Evolutionary conservation across 2,797 vertebrate genomes (phyloP).

Genomic region (Lagocephalus sceleratus): DNA sequence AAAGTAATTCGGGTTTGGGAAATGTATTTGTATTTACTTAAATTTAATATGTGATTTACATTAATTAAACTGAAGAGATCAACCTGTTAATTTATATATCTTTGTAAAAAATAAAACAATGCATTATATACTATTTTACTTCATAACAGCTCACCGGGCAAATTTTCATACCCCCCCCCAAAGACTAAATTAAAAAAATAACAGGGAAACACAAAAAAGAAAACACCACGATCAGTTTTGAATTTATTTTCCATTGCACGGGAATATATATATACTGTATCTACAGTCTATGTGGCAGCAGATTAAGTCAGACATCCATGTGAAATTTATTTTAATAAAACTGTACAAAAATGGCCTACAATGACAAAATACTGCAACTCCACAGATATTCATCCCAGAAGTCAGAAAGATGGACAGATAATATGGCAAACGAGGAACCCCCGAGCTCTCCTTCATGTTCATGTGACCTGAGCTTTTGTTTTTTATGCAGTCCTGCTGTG

Average conservation of each 20-base stretch:
- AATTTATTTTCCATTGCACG: slow-evolving; percentile 79
- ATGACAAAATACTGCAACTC: slow-evolving; percentile 75
- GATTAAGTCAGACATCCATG: slow-evolving; percentile 80
- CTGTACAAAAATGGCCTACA: slow-evolving; percentile 76
- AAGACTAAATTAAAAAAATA: background rate
- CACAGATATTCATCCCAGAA: slow-evolving; percentile 70
- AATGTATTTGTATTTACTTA: too few species aligned
- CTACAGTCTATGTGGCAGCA: slow-evolving; percentile 81
- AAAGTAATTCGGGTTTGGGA: too few species aligned
- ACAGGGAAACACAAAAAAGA: slow-evolving; percentile 14
- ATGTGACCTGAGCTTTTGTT: slow-evolving; percentile 22
- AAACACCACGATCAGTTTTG: slow-evolving; percentile 60
- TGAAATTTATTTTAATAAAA: slow-evolving; percentile 77
- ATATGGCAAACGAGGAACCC: slow-evolving; percentile 49
- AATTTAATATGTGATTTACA: too few species aligned
- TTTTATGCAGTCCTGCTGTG: slow-evolving; percentile 40
- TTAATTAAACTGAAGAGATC: background rate
- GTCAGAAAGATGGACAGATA: slow-evolving; percentile 62
- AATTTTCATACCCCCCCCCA: background rate
- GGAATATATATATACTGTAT: slow-evolving; percentile 79
- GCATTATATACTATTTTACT: background rate
- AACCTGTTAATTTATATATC: background rate
- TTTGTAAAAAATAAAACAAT: background rate
- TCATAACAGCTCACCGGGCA: background rate
- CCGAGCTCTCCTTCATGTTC: slow-evolving; percentile 39